Conservation (phyloP, 2,113 vertebrate genomes). For the Alligator sinensis region DNA sequence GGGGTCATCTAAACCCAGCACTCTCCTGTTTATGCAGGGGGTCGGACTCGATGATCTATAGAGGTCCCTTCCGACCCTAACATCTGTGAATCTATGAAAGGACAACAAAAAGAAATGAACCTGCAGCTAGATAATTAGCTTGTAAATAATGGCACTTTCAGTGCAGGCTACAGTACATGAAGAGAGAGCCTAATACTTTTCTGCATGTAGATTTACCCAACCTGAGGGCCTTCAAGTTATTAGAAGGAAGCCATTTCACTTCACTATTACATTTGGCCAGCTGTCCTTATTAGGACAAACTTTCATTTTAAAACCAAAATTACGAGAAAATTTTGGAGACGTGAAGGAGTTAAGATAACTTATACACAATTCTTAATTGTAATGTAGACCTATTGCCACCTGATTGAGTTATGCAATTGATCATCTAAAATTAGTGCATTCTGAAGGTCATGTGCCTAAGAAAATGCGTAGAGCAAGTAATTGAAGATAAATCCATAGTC, state of each 20-base stretch:
- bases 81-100: neutral
- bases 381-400: constrained; percentile 10
- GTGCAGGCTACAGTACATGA: neutral
- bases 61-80: too few relatives aligned
- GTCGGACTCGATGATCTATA: too few relatives aligned
- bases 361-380: constrained; percentile 36
- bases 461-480: neutral
- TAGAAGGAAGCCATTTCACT: neutral
- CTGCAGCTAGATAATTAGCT: neutral
- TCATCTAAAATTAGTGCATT: neutral
- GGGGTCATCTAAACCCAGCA: too few relatives aligned
- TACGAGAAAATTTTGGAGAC: neutral
- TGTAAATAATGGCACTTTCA: neutral
- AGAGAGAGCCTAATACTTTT: neutral
- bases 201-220: neutral
- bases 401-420: constrained; percentile 6
- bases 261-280: neutral
- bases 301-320: constrained; percentile 18
- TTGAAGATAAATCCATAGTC: neutral
- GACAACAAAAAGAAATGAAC: neutral
- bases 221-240: neutral
- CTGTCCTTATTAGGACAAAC: neutral
- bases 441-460: neutral
- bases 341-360: constrained; percentile 17
- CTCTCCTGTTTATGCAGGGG: too few relatives aligned